A percentile compares a stretch with the other conserved stretches of the same genome.
phyloP scores from a whole-genome alignment of 2,888 invertebrate genomes.

The Oxycera nigricornis region DNA sequence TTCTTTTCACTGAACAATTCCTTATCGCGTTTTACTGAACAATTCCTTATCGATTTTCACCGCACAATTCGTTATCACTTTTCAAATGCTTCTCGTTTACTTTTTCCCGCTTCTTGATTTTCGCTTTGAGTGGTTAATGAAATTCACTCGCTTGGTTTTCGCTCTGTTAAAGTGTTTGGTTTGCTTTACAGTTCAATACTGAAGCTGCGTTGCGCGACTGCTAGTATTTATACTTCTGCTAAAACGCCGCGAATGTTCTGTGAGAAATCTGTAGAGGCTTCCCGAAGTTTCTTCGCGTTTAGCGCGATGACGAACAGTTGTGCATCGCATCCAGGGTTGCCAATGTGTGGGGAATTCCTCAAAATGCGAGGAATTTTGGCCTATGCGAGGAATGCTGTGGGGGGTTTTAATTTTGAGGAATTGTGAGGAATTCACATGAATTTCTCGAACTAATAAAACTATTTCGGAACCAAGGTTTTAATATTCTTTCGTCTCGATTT shows the following conservation, averaged over 20 bases:
- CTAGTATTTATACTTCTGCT: slow-evolving; percentile 26
- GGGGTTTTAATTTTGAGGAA: not conserved
- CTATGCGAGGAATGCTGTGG: too few species aligned
- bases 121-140: not conserved
- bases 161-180: slow-evolving; percentile 1
- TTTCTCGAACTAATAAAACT: too few species aligned
- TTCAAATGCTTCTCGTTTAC: not conserved
- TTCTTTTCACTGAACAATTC: not conserved
- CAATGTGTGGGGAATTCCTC: too few species aligned
- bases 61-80: not conserved
- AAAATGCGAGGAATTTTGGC: too few species aligned
- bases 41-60: not conserved
- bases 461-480: too few species aligned
- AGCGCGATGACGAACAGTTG: not conserved
- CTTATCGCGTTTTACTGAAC: not conserved
- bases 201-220: not conserved
- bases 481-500: too few species aligned
- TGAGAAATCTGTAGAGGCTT: not conserved
- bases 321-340: slow-evolving; percentile 66
- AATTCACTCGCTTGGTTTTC: slow-evolving; percentile 14
- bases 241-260: slow-evolving; percentile 11
- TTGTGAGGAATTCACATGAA: not conserved
- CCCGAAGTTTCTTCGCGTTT: not conserved
- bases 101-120: not conserved
- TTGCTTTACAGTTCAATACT: slow-evolving; percentile 34